phyloP scores from a whole-genome alignment of 2,113 vertebrate species.

The Paracyprichromis sp. region DNA sequence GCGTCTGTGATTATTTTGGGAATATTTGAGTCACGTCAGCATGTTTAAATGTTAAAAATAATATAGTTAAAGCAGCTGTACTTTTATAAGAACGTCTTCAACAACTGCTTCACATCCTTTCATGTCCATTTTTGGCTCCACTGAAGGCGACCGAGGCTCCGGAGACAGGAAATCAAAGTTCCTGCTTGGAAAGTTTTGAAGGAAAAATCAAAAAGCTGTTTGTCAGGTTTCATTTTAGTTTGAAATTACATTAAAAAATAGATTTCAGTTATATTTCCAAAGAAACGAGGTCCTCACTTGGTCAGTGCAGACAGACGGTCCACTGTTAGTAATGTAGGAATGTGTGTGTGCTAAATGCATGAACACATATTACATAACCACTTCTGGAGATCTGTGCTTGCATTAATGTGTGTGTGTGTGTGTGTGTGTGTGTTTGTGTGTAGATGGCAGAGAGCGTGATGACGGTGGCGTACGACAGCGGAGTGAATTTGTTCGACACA shows the following conservation, averaged over 20 bases:
- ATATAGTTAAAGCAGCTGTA: background rate
- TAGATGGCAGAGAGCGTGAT: constrained; percentile 56
- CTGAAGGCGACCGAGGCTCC: background rate
- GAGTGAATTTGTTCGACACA: constrained; percentile 61
- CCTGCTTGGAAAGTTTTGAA: background rate
- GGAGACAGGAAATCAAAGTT: background rate
- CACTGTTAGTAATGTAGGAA: background rate
- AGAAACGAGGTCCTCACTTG: background rate
- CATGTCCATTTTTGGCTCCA: background rate
- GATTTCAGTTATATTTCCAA: background rate
- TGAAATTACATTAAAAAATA: background rate
- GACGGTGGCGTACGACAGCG: constrained; percentile 52
- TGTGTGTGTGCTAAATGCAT: background rate
- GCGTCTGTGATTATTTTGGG: background rate
- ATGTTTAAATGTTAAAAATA: background rate
- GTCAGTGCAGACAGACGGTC: background rate
- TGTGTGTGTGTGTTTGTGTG: background rate
- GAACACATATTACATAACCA: background rate
- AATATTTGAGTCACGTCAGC: background rate
- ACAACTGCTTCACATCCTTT: background rate
- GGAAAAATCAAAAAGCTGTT: background rate
- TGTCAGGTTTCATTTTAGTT: background rate
- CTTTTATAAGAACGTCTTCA: background rate
- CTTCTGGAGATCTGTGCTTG: background rate
- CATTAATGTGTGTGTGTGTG: background rate